Evolutionary conservation across 2,113 vertebrate species (phyloP).

Genomic region (Colistium nudipinnis): DNA sequence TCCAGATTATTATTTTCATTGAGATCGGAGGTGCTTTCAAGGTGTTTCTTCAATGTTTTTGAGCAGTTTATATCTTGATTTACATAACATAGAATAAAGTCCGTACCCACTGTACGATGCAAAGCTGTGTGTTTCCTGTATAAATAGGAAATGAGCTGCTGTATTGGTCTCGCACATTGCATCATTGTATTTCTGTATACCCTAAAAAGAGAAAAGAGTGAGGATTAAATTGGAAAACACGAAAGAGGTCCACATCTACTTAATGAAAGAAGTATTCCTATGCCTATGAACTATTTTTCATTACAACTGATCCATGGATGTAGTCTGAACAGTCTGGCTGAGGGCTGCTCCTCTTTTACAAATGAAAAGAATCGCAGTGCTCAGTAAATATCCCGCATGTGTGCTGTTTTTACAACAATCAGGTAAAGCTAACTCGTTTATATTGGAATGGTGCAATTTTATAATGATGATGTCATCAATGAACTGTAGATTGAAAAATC

Average conservation of each 20-base stretch:
- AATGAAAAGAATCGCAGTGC: too few species aligned
- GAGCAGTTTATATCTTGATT: too few species aligned
- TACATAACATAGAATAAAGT: not conserved
- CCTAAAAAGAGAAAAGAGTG: not conserved
- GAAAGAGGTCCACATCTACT: not conserved
- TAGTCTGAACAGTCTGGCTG: not conserved
- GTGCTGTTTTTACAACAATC: too few species aligned
- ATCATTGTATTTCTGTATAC: not conserved
- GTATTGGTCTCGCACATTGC: not conserved
- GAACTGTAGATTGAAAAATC: too few species aligned
- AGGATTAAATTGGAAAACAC: not conserved
- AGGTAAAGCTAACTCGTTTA: too few species aligned
- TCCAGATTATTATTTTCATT: too few species aligned
- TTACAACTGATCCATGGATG: not conserved
- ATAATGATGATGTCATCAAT: too few species aligned
- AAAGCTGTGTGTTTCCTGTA: conserved; percentile 9
- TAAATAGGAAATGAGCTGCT: not conserved
- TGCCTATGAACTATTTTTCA: not conserved
- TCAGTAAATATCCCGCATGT: too few species aligned
- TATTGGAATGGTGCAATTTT: too few species aligned
- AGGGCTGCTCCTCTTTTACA: not conserved
- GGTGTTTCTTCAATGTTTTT: too few species aligned
- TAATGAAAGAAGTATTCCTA: not conserved
- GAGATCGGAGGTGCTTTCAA: too few species aligned
- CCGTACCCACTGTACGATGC: conserved; percentile 43